Conservation (phyloP, 2,888 invertebrate genomes). For the Diploptera punctata region DNA sequence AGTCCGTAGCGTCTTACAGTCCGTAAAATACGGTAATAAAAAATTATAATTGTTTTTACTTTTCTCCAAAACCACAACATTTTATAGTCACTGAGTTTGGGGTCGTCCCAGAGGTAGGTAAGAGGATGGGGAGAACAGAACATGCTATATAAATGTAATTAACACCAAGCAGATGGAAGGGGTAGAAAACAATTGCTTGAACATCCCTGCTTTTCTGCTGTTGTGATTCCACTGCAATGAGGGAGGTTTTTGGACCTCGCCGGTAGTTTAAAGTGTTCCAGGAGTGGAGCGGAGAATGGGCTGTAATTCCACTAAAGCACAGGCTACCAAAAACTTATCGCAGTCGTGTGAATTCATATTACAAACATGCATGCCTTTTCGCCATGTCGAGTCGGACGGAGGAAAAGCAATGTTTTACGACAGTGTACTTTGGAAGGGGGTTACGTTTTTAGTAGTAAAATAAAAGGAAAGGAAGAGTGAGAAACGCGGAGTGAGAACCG, state of each 20-base stretch:
- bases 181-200: conserved; percentile 6
- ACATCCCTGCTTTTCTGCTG: not conserved
- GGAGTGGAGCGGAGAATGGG: too few relatives aligned
- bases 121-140: not conserved
- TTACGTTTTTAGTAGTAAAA: conserved; percentile 13
- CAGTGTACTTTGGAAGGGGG: not conserved
- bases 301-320: not conserved
- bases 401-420: conserved; percentile 16
- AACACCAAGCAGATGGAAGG: conserved; percentile 1
- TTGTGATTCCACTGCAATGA: not conserved
- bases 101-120: not conserved
- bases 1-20: too few relatives aligned
- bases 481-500: conserved; percentile 25
- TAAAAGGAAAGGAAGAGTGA: conserved; percentile 23
- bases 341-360: not conserved
- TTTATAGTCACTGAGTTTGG: not conserved
- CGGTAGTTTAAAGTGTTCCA: not conserved
- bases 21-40: not conserved
- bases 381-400: not conserved
- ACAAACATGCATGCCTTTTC: not conserved
- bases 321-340: not conserved
- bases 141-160: conserved; percentile 9
- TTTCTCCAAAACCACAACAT: not conserved
- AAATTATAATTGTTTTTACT: not conserved
- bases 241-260: not conserved